A percentile compares a stretch with the other conserved stretches of the same genome.
phyloP scores from a whole-genome alignment of 2,888 invertebrate genomes.

The Hemicrepidius hirtus region DNA sequence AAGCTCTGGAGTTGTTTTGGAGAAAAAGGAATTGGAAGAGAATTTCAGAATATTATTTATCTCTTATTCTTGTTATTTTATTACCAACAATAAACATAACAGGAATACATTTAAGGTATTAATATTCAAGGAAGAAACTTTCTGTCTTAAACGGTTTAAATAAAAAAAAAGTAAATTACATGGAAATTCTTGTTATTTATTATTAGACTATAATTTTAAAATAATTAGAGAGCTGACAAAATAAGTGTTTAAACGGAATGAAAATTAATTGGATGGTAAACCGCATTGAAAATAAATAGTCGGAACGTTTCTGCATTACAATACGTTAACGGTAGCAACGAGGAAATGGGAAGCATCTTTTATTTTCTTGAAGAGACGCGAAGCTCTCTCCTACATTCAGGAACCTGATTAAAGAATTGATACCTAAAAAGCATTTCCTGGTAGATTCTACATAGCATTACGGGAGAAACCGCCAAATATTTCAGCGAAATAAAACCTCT shows the following conservation, averaged over 20 bases:
- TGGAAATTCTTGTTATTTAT: too few species aligned
- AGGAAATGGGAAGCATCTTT: slow-evolving; percentile 40
- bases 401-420: slow-evolving; percentile 49
- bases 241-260: neutral
- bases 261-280: slow-evolving; percentile 11
- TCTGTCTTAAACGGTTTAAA: too few species aligned
- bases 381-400: slow-evolving; percentile 34
- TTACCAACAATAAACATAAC: too few species aligned
- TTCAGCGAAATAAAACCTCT: slow-evolving; percentile 47
- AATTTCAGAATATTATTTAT: neutral
- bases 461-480: slow-evolving; percentile 41
- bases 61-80: too few species aligned
- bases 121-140: too few species aligned
- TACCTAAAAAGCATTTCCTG: slow-evolving; percentile 49
- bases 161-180: too few species aligned
- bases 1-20: neutral
- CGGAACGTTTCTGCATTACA: slow-evolving; percentile 33
- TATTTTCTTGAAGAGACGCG: slow-evolving; percentile 32
- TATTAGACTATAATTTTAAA: too few species aligned
- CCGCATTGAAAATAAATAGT: slow-evolving; percentile 18
- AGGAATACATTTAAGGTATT: too few species aligned
- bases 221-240: too few species aligned
- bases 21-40: too few species aligned
- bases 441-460: slow-evolving; percentile 37
- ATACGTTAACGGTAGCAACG: slow-evolving; percentile 32